These are phyloP conservation scores for Dicrostonyx torquatus DNA, from an alignment of 2,797 vertebrate genomes.

Conservation along the genomic window DNA sequence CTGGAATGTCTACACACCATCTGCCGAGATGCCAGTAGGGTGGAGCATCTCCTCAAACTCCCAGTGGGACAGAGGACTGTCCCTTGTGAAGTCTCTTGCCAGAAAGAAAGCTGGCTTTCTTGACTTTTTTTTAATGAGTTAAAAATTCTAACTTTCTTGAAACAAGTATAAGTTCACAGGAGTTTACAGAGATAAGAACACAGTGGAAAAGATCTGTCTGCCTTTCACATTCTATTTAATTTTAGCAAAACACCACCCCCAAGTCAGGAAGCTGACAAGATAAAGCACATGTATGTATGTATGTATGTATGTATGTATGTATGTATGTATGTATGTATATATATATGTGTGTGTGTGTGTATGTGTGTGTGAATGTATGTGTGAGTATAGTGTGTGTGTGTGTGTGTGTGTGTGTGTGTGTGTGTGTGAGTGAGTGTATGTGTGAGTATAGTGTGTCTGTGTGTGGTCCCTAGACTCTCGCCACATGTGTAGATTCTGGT, in stretches of 20 bases:
- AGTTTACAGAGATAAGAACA: not conserved
- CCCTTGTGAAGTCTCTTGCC: not conserved
- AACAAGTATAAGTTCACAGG: not conserved
- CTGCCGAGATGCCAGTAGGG: not conserved
- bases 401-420: too few species aligned
- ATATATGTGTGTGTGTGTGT: rapidly evolving
- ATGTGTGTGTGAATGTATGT: not conserved
- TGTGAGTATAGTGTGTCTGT: too few species aligned
- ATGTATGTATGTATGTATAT: too few species aligned
- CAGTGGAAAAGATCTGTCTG: not conserved
- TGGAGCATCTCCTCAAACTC: not conserved
- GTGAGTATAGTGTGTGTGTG: too few species aligned
- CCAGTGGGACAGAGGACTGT: not conserved
- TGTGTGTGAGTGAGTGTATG: too few species aligned
- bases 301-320: not conserved
- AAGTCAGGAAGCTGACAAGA: not conserved
- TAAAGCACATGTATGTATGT: not conserved
- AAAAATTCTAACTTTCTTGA: conserved; percentile 9
- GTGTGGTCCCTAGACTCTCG: not conserved
- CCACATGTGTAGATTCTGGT: not conserved
- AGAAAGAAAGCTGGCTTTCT: not conserved
- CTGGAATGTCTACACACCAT: not conserved
- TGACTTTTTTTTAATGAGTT: conserved; percentile 16
- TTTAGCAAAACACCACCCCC: not conserved
- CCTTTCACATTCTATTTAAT: not conserved